These are phyloP conservation scores for Oreochromis grahami DNA, from an alignment of 2,797 vertebrate species.

Conservation along the genomic window DNA sequence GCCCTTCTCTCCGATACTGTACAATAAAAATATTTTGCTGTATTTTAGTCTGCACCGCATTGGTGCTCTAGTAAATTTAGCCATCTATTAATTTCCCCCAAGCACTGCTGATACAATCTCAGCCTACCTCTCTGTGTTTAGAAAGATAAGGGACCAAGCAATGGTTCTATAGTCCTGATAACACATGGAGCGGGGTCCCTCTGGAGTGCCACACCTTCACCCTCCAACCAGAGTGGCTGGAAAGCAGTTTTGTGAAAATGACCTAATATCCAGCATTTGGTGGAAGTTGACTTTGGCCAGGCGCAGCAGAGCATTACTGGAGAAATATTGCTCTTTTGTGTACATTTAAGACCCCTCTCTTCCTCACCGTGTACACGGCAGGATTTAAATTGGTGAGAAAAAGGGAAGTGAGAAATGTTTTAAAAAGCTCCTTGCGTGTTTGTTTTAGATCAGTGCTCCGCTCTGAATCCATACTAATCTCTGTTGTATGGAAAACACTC, in stretches of 20 bases:
- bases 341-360: not conserved
- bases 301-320: constrained; percentile 26
- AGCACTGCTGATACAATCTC: constrained; percentile 69
- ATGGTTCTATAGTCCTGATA: constrained; percentile 57
- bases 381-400: constrained; percentile 36
- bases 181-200: constrained; percentile 46
- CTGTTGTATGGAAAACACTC: not conserved
- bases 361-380: constrained; percentile 5
- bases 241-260: constrained; percentile 47
- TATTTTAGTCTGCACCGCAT: constrained; percentile 33
- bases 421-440: not conserved
- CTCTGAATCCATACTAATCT: not conserved
- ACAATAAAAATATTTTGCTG: constrained; percentile 76
- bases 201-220: constrained; percentile 25
- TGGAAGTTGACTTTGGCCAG: constrained; percentile 74
- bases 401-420: constrained; percentile 24
- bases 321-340: constrained; percentile 43
- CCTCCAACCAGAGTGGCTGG: constrained; percentile 37
- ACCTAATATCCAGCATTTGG: constrained; percentile 53
- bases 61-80: constrained; percentile 46
- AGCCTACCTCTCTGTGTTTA: constrained; percentile 62
- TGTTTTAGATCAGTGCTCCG: not conserved
- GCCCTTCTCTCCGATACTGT: constrained; percentile 49
- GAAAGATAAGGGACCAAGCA: constrained; percentile 73
- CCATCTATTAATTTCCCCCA: constrained; percentile 68